These are phyloP conservation scores for Artemia sinica DNA, from an alignment of 2,888 invertebrate species.

Conservation along the genomic window DNA sequence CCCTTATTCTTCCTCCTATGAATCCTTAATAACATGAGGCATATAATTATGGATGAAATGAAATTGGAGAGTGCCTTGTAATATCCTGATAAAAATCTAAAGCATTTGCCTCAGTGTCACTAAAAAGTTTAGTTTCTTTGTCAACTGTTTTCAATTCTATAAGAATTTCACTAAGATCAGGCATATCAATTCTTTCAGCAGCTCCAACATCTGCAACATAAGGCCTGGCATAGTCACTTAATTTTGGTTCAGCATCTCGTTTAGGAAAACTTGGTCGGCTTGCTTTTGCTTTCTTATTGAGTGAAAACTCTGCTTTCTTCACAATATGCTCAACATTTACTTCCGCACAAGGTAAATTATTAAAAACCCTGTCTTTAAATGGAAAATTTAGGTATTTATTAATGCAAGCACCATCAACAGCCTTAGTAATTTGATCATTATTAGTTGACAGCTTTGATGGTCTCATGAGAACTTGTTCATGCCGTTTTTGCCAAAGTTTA, in stretches of 20 bases:
- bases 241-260: neutral
- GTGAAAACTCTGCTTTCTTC: neutral
- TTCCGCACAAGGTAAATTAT: neutral
- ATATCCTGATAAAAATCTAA: too few species aligned
- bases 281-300: neutral
- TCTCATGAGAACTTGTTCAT: neutral
- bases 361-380: neutral
- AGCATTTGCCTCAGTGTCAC: too few species aligned
- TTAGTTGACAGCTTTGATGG: neutral
- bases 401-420: neutral
- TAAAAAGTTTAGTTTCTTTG: too few species aligned
- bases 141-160: too few species aligned
- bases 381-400: neutral
- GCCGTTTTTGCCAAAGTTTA: neutral
- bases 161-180: too few species aligned
- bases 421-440: neutral
- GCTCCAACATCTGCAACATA: neutral
- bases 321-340: neutral
- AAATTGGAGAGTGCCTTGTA: too few species aligned
- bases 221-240: constrained; percentile 5
- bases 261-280: neutral
- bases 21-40: too few species aligned
- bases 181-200: too few species aligned
- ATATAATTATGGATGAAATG: too few species aligned
- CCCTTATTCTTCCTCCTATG: too few species aligned